Evolutionary conservation across 2,113 vertebrate genomes (phyloP).

Genomic region (Micronycteris hirsuta): DNA sequence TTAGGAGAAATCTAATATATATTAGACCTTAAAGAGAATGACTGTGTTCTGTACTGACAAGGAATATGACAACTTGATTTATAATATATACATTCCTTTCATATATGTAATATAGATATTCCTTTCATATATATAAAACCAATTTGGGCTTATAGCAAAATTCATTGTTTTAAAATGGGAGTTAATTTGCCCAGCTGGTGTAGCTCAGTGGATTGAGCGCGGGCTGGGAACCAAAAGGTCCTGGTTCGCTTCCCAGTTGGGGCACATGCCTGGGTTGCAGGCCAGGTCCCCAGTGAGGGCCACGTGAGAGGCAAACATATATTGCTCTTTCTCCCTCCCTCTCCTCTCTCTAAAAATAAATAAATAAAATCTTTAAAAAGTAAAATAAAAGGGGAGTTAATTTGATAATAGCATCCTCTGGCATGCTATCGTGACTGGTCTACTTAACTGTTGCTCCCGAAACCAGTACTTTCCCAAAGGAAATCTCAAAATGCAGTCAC

Average conservation of each 20-base stretch:
- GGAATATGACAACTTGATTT: slow-evolving; percentile 38
- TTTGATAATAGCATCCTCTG: slow-evolving; percentile 26
- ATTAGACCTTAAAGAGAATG: slow-evolving; percentile 32
- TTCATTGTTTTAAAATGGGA: slow-evolving; percentile 41
- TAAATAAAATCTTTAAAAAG: too few relatives aligned
- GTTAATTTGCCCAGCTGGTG: too few relatives aligned
- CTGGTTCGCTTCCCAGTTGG: too few relatives aligned
- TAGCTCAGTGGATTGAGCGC: too few relatives aligned
- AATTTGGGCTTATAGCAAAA: slow-evolving; percentile 36
- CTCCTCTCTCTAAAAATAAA: too few relatives aligned
- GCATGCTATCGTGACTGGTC: background rate
- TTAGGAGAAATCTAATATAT: slow-evolving; percentile 26
- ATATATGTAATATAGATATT: background rate
- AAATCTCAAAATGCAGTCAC: background rate
- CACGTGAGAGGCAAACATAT: too few relatives aligned
- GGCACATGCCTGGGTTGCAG: too few relatives aligned
- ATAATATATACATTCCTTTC: background rate
- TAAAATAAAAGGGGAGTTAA: slow-evolving; percentile 40
- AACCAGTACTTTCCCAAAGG: slow-evolving; percentile 26
- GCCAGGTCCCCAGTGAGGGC: too few relatives aligned
- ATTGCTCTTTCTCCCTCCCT: too few relatives aligned
- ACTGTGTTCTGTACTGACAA: background rate
- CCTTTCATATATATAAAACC: slow-evolving; percentile 3
- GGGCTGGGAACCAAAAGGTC: too few relatives aligned
- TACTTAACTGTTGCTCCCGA: slow-evolving; percentile 3